Conservation (phyloP, 1,140 invertebrate species). For the Vanessa atalanta region DNA sequence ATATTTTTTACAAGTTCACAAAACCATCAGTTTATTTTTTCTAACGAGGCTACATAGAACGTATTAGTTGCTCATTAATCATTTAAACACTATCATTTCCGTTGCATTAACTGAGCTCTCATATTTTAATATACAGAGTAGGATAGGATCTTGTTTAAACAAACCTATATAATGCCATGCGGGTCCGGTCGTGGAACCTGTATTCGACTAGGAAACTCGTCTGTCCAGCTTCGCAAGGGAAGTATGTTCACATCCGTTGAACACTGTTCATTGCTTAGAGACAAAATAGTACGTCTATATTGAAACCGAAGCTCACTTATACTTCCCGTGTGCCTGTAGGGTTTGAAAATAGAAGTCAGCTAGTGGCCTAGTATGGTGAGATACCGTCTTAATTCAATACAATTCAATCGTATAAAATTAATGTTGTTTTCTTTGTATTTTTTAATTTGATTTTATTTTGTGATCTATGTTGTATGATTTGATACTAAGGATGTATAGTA, state of each 20-base stretch:
- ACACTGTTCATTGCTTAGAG: constrained; percentile 29
- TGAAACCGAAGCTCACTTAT: constrained; percentile 8
- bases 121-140: constrained; percentile 1
- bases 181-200: constrained; percentile 53
- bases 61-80: neutral
- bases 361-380: neutral
- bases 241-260: constrained; percentile 40
- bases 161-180: constrained; percentile 30
- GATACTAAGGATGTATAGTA: neutral
- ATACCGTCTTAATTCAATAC: neutral
- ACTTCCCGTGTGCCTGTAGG: neutral
- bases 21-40: neutral
- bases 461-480: too few species aligned
- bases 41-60: neutral
- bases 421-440: too few species aligned
- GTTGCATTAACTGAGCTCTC: neutral
- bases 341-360: neutral
- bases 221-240: constrained; percentile 37
- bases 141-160: constrained; percentile 17
- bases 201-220: constrained; percentile 44
- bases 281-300: constrained; percentile 22
- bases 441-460: too few species aligned
- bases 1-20: neutral
- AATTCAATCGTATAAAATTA: neutral
- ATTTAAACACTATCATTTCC: constrained; percentile 1